Evolutionary conservation across 2,888 invertebrate species (phyloP).

Genomic region (Sphecodes monilicornis): DNA sequence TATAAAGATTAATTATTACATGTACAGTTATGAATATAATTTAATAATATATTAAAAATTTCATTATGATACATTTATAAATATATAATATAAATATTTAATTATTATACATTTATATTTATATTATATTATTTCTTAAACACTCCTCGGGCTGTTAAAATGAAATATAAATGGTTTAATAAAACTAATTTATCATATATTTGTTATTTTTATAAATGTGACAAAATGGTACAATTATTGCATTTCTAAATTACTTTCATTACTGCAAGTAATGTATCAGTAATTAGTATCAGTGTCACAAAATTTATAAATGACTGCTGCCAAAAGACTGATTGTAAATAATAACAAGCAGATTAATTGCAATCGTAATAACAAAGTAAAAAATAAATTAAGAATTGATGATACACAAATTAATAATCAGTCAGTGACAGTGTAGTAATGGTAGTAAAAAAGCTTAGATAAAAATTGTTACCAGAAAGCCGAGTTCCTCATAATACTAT

Average conservation of each 20-base stretch:
- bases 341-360: not conserved
- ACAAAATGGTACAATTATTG: not conserved
- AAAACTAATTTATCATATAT: not conserved
- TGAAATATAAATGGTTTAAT: not conserved
- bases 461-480: not conserved
- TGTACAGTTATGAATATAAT: not conserved
- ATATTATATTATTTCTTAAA: not conserved
- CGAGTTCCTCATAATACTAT: not conserved
- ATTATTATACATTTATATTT: too few species aligned
- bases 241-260: not conserved
- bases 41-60: too few species aligned
- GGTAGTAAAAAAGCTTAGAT: not conserved
- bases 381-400: not conserved
- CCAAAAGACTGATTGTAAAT: not conserved
- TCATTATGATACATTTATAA: too few species aligned
- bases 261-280: too few species aligned
- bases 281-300: not conserved
- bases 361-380: not conserved
- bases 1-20: not conserved
- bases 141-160: not conserved
- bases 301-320: not conserved
- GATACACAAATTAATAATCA: not conserved
- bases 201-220: not conserved
- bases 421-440: too few species aligned
- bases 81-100: too few species aligned